Base-by-base conservation (phyloP, 1,140 invertebrate genomes). In the Carcinoscorpius rotundicauda region DNA sequence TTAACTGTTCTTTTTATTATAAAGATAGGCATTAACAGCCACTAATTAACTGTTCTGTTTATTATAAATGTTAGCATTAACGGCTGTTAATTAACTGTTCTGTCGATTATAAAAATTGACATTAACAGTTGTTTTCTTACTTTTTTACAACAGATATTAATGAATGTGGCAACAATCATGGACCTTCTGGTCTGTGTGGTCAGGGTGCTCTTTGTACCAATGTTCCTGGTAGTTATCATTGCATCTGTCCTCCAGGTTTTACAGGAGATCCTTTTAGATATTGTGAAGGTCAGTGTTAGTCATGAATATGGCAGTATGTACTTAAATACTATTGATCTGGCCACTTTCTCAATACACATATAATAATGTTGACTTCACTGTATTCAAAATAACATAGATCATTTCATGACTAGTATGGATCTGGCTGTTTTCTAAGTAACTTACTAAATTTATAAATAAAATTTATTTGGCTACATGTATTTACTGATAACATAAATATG, bases 171-270 rank as follows among this genome's bases (percentile, higher is more conserved):
- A 58, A 62, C 50, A 62, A 58, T 64, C 73, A 72, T 60, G 71
- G 71, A 4, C 71, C 73, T 50, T 69, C 69, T 11, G 72, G 89
- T 67, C 81, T 86, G 62, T 91, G 88, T 73, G 87, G 87, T 50
- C 78, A 83, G 70, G 84, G 85, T 65, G 88, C 88, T 4, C 73
- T 85, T 10, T 91, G 89, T 73, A 80, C 80, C 56, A 90, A 90
- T 73, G 75, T 84, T 29, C 82, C 84, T 48, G 87, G 87, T 64
- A 85, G 81, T 69, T 91, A 84, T 76, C 80, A 81, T 61, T 92
- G 89, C 75, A 72, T 81, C 1, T 91, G 89, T 77, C 87, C 87
- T 6, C 82, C 83, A 56, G 89, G 88, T 62, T 89, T 83, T 77
- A 78, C 81, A 48, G 89, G 88, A 57, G 87, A 91, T 77, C 87